Evolutionary conservation across 1,140 invertebrate species (phyloP).

Genomic region (Carcinoscorpius rotundicauda): DNA sequence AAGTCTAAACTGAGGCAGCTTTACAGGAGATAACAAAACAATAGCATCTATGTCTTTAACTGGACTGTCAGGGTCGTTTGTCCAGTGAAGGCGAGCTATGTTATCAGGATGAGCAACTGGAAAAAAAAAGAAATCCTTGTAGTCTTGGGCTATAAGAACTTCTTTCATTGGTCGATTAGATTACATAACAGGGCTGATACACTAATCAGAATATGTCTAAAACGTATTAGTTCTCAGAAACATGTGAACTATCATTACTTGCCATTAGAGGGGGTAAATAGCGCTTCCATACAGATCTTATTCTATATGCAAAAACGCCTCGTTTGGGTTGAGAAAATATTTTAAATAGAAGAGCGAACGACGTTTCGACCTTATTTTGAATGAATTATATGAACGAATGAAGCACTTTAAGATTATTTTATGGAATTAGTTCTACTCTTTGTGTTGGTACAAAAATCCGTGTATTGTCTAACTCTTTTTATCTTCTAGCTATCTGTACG

Average conservation of each 20-base stretch:
- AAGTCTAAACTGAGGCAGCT: not conserved
- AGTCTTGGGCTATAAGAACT: not conserved
- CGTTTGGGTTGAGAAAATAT: no score
- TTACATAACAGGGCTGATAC: not conserved
- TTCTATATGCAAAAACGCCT: no score
- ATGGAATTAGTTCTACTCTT: no score
- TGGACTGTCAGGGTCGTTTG: slow-evolving; percentile 4
- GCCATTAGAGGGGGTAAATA: not conserved
- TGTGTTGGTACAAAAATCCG: no score
- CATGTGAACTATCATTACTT: not conserved
- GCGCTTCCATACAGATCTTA: no score
- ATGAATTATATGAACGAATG: no score
- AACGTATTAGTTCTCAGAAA: not conserved
- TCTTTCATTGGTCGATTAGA: not conserved
- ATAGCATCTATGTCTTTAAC: slow-evolving; percentile 1
- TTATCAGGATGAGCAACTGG: slow-evolving; percentile 1
- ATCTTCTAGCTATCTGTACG: no score
- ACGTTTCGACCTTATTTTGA: no score
- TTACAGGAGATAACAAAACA: not conserved
- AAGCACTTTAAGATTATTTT: no score
- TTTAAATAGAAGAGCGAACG: no score
- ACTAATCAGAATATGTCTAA: not conserved
- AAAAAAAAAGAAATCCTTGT: not conserved
- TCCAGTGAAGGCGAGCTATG: slow-evolving; percentile 10
- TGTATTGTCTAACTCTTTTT: no score